Evolutionary conservation across 2,113 vertebrate genomes (phyloP).

Genomic region (Todiramphus chloris): DNA sequence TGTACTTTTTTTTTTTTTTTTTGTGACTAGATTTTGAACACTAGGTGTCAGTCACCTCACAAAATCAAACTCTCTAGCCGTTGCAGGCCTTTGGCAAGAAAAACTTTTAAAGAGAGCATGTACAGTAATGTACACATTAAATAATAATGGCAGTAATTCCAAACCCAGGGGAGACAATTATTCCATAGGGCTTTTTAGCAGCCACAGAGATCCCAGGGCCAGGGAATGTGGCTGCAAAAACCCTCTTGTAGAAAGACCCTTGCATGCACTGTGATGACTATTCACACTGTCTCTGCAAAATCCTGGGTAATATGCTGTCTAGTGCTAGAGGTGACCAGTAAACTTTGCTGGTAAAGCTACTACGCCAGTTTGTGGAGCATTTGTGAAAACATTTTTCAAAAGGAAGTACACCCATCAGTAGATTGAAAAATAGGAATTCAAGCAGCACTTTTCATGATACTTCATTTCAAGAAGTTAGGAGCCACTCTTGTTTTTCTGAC

Average conservation of each 20-base stretch:
- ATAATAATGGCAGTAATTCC: background rate
- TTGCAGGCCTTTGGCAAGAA: background rate
- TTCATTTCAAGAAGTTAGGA: background rate
- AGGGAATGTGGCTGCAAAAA: background rate
- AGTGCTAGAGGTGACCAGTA: background rate
- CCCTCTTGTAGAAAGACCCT: background rate
- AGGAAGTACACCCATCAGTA: background rate
- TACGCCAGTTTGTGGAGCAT: background rate
- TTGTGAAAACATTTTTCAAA: background rate
- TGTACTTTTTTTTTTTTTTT: background rate
- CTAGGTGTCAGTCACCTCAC: conserved; percentile 62
- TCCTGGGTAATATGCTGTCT: background rate
- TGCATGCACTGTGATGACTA: background rate
- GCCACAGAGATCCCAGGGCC: background rate
- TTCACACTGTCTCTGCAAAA: background rate
- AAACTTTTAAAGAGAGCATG: background rate
- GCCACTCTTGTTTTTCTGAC: background rate
- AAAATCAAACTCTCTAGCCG: background rate
- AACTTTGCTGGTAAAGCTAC: background rate
- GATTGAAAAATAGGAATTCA: background rate
- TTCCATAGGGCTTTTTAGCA: background rate
- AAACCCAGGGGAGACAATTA: background rate
- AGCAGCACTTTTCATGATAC: background rate
- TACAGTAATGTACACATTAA: background rate
- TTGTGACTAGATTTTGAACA: conserved; percentile 23